phyloP scores from a whole-genome alignment of 2,113 vertebrate species.

The Lucifuga dentata region DNA sequence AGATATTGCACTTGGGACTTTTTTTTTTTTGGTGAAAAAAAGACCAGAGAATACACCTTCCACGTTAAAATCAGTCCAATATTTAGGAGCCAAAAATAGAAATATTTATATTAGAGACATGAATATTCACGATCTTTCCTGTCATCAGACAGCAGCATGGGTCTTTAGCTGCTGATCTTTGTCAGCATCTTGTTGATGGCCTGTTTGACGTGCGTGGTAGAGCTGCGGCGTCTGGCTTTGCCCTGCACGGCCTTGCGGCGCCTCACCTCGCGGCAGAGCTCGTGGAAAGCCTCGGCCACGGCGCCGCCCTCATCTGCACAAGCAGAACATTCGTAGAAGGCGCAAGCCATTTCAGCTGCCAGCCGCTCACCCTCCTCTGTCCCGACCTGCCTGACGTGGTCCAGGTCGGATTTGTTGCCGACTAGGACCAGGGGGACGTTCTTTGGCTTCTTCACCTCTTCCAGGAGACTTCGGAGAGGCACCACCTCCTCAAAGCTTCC shows the following conservation, averaged over 20 bases:
- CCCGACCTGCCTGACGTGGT: constrained; percentile 93
- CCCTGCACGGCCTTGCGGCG: constrained; percentile 94
- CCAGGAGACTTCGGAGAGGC: constrained; percentile 90
- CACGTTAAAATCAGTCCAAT: constrained; percentile 30
- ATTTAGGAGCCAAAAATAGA: constrained; percentile 5
- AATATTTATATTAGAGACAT: constrained; percentile 32
- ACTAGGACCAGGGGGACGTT: constrained; percentile 94
- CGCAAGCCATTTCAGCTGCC: constrained; percentile 94
- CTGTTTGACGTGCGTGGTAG: constrained; percentile 98
- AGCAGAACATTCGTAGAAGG: constrained; percentile 97
- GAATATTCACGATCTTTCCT: neutral
- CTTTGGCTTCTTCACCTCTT: constrained; percentile 96
- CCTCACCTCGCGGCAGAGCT: constrained; percentile 93
- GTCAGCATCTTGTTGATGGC: constrained; percentile 99
- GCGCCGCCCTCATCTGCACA: constrained; percentile 92
- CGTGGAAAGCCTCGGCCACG: constrained; percentile 91
- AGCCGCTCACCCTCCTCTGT: constrained; percentile 96
- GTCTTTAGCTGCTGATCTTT: constrained; percentile 95
- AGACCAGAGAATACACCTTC: constrained; percentile 21
- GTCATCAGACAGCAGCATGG: fast-evolving
- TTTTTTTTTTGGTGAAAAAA: constrained; percentile 1
- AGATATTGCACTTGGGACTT: constrained; percentile 3
- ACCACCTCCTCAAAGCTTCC: constrained; percentile 95
- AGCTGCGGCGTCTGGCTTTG: constrained; percentile 93
- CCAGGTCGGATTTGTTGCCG: constrained; percentile 97